A percentile compares a stretch with the other conserved stretches of the same genome.
Conservation (phyloP, 2,113 vertebrate species). For the Tretioscincus oriximinensis region DNA sequence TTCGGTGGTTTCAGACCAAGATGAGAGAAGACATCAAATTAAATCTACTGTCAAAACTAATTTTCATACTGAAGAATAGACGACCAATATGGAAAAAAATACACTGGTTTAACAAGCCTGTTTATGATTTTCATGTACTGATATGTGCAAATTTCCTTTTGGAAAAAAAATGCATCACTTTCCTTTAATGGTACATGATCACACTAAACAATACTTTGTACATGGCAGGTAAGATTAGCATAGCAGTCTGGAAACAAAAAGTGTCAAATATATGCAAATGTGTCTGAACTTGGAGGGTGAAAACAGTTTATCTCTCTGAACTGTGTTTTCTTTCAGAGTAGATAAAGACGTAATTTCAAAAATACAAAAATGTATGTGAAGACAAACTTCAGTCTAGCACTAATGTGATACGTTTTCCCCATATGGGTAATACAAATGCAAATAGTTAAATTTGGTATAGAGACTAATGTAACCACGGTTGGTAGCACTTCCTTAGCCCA, state of each 20-base stretch:
- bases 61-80: constrained; percentile 11
- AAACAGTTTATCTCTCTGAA: too few relatives aligned
- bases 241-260: neutral
- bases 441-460: too few relatives aligned
- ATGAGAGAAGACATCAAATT: neutral
- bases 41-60: neutral
- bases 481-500: too few relatives aligned
- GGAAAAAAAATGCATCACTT: constrained; percentile 10
- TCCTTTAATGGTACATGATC: neutral
- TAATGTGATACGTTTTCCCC: too few relatives aligned
- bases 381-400: too few relatives aligned
- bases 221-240: neutral
- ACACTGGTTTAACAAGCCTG: rapidly evolving
- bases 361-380: too few relatives aligned
- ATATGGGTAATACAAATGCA: too few relatives aligned
- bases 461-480: too few relatives aligned
- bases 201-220: constrained; percentile 5
- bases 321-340: too few relatives aligned
- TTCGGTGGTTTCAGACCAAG: neutral
- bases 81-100: neutral
- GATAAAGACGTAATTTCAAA: too few relatives aligned
- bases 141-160: neutral
- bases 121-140: neutral
- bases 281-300: too few relatives aligned
- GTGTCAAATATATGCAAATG: too few relatives aligned